Percentiles rank a stretch among this genome's conserved stretches.
Evolutionary conservation across 2,888 invertebrate genomes (phyloP).

Genomic region (Chloroclystis v-ata): DNA sequence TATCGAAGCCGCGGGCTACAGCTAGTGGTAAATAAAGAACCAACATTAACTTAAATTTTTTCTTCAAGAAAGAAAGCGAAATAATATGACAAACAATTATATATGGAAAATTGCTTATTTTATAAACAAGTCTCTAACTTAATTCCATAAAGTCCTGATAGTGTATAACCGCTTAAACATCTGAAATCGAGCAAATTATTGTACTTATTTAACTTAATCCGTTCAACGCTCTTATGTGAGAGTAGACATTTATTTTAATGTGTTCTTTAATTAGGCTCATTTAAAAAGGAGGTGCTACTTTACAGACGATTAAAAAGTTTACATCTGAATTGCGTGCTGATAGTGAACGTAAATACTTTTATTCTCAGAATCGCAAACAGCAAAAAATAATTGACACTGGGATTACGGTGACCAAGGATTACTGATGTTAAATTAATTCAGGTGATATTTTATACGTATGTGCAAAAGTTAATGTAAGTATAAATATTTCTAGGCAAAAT

Average conservation of each 20-base stretch:
- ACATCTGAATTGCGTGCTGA: constrained; percentile 15
- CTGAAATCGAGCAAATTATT: background rate
- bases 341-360: constrained; percentile 2
- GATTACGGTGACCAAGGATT: constrained; percentile 6
- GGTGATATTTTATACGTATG: background rate
- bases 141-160: too few relatives aligned
- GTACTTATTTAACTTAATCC: background rate
- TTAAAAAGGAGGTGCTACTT: constrained; percentile 6
- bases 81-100: too few relatives aligned
- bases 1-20: too few relatives aligned
- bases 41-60: too few relatives aligned
- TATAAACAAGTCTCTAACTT: too few relatives aligned
- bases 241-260: constrained; percentile 20
- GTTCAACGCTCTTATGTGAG: constrained; percentile 6
- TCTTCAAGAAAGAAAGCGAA: too few relatives aligned
- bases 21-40: too few relatives aligned
- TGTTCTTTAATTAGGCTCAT: constrained; percentile 21
- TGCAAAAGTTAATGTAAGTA: too few relatives aligned
- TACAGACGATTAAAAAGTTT: constrained; percentile 7
- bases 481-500: too few relatives aligned
- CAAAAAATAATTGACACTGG: constrained; percentile 2
- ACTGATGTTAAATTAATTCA: background rate
- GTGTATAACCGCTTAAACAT: too few relatives aligned
- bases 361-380: constrained; percentile 3
- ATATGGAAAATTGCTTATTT: too few relatives aligned